Evolutionary conservation across 2,113 vertebrate species (phyloP).

Genomic region (Sceloporus tristichus): DNA sequence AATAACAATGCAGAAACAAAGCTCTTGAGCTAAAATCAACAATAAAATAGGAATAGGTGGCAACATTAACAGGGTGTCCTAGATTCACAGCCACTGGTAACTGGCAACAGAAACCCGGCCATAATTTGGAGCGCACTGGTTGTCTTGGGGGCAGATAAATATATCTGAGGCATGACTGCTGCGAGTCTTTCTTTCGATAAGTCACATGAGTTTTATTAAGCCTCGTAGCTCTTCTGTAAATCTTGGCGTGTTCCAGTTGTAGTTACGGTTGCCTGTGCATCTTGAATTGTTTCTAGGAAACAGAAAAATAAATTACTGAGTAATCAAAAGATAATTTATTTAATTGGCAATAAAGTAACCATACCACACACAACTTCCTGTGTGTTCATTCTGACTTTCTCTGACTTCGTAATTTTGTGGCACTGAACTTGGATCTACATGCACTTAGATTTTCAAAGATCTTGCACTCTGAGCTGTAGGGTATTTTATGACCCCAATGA

Average conservation of each 20-base stretch:
- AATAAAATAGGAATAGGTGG: neutral
- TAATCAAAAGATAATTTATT: neutral
- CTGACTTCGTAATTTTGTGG: neutral
- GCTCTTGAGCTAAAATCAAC: neutral
- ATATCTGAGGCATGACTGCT: neutral
- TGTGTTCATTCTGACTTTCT: neutral
- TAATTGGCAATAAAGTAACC: neutral
- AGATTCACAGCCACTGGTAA: neutral
- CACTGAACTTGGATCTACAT: neutral
- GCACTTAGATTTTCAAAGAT: too few species aligned
- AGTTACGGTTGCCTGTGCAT: neutral
- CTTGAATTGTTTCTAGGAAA: constrained; percentile 7
- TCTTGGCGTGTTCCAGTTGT: neutral
- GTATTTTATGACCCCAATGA: too few species aligned
- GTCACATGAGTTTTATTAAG: neutral
- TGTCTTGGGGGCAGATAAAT: neutral
- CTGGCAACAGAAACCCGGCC: neutral
- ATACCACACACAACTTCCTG: neutral
- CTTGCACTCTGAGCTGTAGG: too few species aligned
- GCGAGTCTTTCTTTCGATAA: neutral
- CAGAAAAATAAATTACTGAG: neutral
- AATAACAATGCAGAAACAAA: neutral
- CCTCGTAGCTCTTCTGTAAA: neutral
- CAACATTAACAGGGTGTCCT: neutral
- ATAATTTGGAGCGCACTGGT: neutral